A percentile compares a stretch with the other conserved stretches of the same genome.
Conservation (phyloP, 2,888 invertebrate species). For the Acrobasis repandana region DNA sequence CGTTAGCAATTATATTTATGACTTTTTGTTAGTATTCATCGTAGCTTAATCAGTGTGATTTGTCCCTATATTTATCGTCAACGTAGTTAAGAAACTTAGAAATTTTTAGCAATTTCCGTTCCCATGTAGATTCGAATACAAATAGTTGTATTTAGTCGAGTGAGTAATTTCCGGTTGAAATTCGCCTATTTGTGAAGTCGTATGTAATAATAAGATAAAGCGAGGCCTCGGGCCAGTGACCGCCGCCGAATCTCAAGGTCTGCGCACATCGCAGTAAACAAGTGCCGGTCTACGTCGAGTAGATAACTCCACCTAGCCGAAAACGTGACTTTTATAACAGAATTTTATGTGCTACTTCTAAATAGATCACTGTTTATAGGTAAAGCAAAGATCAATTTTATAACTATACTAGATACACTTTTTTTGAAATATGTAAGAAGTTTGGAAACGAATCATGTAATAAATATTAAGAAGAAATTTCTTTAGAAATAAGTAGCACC, state of each 20-base stretch:
- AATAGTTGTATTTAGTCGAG: slow-evolving; percentile 29
- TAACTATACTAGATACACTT: too few species aligned
- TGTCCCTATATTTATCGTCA: too few species aligned
- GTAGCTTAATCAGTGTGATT: too few species aligned
- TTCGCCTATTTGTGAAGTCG: slow-evolving; percentile 48
- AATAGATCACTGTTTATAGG: background rate
- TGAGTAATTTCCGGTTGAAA: slow-evolving; percentile 56
- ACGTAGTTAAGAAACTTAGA: background rate
- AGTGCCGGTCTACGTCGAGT: slow-evolving; percentile 51
- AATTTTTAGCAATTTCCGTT: slow-evolving; percentile 16
- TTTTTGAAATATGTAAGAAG: too few species aligned
- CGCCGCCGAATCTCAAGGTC: slow-evolving; percentile 80
- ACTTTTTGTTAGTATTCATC: background rate
- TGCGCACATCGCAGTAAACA: slow-evolving; percentile 75
- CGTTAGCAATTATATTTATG: background rate
- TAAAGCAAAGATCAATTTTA: too few species aligned
- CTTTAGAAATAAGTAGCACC: too few species aligned
- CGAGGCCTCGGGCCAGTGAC: slow-evolving; percentile 73
- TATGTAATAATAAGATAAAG: slow-evolving; percentile 60
- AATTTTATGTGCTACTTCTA: background rate
- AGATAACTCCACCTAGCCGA: slow-evolving; percentile 41
- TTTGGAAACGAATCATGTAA: too few species aligned
- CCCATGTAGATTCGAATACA: slow-evolving; percentile 15
- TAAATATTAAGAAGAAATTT: too few species aligned
- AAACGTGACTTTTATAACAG: slow-evolving; percentile 26